These are phyloP conservation scores for Lycodopsis pacificus DNA, from an alignment of 2,797 vertebrate species.

Conservation along the genomic window DNA sequence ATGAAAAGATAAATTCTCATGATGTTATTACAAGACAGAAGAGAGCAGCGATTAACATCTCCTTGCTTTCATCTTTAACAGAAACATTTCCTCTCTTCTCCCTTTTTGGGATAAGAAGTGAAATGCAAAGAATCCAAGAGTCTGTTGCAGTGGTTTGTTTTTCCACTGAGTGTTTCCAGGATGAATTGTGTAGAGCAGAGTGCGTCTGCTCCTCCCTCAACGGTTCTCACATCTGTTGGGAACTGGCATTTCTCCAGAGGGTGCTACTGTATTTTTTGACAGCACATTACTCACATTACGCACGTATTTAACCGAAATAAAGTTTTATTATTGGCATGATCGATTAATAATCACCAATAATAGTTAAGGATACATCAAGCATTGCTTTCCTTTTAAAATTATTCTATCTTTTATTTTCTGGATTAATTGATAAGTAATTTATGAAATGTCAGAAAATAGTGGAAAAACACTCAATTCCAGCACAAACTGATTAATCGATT, in stretches of 20 bases:
- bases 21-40: neutral
- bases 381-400: neutral
- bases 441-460: neutral
- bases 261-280: slow-evolving; percentile 4
- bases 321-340: neutral
- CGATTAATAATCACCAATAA: neutral
- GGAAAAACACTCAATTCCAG: neutral
- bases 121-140: slow-evolving; percentile 47
- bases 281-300: neutral
- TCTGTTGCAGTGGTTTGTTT: slow-evolving; percentile 53
- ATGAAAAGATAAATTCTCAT: neutral
- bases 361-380: neutral
- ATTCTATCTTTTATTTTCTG: neutral
- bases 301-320: neutral
- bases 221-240: neutral
- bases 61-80: slow-evolving; percentile 15
- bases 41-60: slow-evolving; percentile 8
- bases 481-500: neutral
- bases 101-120: slow-evolving; percentile 30
- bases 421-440: neutral
- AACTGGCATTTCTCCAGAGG: slow-evolving; percentile 31
- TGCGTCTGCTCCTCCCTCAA: neutral
- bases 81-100: slow-evolving; percentile 19
- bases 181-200: slow-evolving; percentile 31
- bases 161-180: slow-evolving; percentile 33